Base-by-base conservation (phyloP, 2,888 invertebrate genomes). In the Pristionchus exspectatus region DNA sequence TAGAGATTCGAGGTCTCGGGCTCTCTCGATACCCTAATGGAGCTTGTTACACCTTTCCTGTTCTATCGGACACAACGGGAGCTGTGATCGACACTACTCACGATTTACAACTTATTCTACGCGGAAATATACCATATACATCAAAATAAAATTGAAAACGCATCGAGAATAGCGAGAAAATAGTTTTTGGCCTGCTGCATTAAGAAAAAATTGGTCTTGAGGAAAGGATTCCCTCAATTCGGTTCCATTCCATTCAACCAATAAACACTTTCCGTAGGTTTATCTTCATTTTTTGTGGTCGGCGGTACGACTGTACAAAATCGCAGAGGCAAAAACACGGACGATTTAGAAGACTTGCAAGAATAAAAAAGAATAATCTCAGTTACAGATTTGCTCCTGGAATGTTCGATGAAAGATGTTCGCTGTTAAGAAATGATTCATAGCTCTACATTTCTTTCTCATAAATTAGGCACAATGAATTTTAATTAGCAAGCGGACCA, bases 1-100 rank as follows among this genome's bases (percentile, higher is more conserved):
- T 30, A 18, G 77, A 33, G 77, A 44, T 77, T 77, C 77, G 77
- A 77, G 77, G 77, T 77, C 77, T 77, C 33, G 2, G 3, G 4
- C 56, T 16, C 66, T 66, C 72, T 69, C 69, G n/a, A 69, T 74
- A 74, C 38, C 38, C 74, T 77, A 77, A 77, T 77, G n/a, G 77
- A 21, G 77, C 77, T 77, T 77, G 77, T 77, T 77, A 77, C 77
- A 77, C 77, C 77, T 77, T 77, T 77, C 77, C 77, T 77, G 38
- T 77, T 50, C 74, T 21, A 2, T 38, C 77, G 59, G 59, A 59
- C 59, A 59, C 44, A 44, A 44, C 24, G 50, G 74, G 38, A 74
- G 27, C 24, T n/a, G 14, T 69, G 69, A 69, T 27, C 12, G 44
- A 50, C 44, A 50, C 44, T 12, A 12, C 44, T 50, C 44, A 50